Base-by-base conservation (phyloP, 2,888 invertebrate species). In the Tinea trinotella region DNA sequence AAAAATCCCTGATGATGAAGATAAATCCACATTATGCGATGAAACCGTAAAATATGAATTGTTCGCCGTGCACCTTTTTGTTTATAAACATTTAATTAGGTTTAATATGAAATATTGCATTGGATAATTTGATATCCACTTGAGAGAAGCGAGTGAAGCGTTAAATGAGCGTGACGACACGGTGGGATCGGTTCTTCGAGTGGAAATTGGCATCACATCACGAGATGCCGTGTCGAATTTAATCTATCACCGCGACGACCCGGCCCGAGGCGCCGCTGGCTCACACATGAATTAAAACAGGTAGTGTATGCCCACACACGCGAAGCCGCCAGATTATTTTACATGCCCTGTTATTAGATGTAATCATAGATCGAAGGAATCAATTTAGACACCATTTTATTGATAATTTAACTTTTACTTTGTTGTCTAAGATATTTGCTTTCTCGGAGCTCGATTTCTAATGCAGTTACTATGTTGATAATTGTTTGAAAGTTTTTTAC, bases 201-300 rank as follows among this genome's bases (percentile, higher is more conserved):
- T 70, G 70, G 64, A 73, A 82, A 82, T 84, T 77, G 80, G 82
- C 85, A 76, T 83, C 81, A 82, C 15, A 82, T 76, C 78, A 77
- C 71, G 82, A 82, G 80, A 76, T 81, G 70, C 76, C 83, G 83
- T 81, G 79, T 75, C 85, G 73, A 81, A 85, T 84, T 80, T 81
- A 84, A 85, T 85, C 85, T 84, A 85, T 84, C 83, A 84, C 84
- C 79, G 71, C 58, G 60, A 60, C 64, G 60, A 56, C 57, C 56
- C 57, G 57, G 75, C 78, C 80, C 60, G 68, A 65, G 82, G 82
- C 83, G 84, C 80, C 81, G 54, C 22, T 18, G 78, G 67, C 55
- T 48, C 48, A 48, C 50, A 61, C 48, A 61, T 61, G 64, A 65
- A 71, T 70, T 67, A 72, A 74, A 74, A 76, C 78, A 78, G 78